Evolutionary conservation across 2,113 vertebrate species (phyloP).

Genomic region (Limnothrissa miodon): DNA sequence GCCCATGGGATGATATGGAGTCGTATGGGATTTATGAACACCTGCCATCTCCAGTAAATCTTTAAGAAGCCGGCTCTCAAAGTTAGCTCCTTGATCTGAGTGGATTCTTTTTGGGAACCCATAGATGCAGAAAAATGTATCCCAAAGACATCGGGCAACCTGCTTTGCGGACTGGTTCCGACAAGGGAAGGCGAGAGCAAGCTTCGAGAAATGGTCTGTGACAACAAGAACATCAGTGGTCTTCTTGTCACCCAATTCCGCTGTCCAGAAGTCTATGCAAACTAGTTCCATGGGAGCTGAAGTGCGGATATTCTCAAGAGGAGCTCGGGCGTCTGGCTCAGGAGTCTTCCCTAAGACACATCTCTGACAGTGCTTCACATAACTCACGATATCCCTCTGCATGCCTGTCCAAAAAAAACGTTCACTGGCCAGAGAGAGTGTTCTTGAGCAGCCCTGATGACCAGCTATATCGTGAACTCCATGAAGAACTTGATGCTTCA

Average conservation of each 20-base stretch:
- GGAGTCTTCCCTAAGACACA: conserved; percentile 37
- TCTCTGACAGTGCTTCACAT: conserved; percentile 14
- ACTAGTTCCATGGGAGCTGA: too few species aligned
- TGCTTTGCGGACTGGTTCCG: conserved; percentile 28
- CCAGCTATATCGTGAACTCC: too few species aligned
- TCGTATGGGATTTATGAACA: neutral
- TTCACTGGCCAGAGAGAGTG: too few species aligned
- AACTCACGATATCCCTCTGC: too few species aligned
- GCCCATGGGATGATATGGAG: neutral
- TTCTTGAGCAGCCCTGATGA: too few species aligned
- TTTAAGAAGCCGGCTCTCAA: conserved; percentile 19
- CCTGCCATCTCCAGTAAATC: neutral
- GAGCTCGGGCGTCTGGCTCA: conserved; percentile 24
- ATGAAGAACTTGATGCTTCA: too few species aligned
- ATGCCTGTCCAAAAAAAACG: too few species aligned
- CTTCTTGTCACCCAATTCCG: conserved; percentile 19
- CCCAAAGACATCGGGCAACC: conserved; percentile 15
- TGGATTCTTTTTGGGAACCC: conserved; percentile 18
- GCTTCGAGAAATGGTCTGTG: conserved; percentile 24
- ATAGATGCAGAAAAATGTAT: conserved; percentile 15
- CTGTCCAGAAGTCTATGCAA: neutral
- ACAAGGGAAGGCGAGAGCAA: conserved; percentile 27
- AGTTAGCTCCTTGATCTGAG: conserved; percentile 23
- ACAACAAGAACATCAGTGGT: conserved; percentile 24
- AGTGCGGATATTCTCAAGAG: conserved; percentile 20